Evolutionary conservation across 2,113 vertebrate species (phyloP).

Genomic region (Myiopsitta monachus): DNA sequence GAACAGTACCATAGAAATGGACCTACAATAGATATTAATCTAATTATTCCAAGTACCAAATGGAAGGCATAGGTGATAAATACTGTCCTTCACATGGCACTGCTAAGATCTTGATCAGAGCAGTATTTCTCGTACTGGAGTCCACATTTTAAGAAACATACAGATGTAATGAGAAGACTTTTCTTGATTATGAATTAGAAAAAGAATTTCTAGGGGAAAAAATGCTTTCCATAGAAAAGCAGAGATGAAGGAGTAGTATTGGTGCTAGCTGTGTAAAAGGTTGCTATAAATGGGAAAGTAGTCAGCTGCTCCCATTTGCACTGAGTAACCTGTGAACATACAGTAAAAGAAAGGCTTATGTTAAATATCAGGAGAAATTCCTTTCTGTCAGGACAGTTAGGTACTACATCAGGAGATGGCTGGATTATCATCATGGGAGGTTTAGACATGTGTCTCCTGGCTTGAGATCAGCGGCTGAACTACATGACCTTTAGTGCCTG

Average conservation of each 20-base stretch:
- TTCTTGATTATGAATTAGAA: not conserved
- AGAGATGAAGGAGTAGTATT: not conserved
- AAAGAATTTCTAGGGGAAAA: not conserved
- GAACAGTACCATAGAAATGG: not conserved
- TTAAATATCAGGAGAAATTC: not conserved
- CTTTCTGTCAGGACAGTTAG: not conserved
- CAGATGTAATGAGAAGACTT: not conserved
- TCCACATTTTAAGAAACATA: not conserved
- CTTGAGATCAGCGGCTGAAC: not conserved
- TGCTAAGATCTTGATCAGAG: not conserved
- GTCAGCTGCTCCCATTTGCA: not conserved
- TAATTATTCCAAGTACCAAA: not conserved
- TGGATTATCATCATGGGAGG: not conserved
- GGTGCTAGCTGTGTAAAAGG: not conserved
- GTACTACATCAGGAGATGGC: not conserved
- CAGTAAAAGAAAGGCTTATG: not conserved
- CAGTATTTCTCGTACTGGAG: not conserved
- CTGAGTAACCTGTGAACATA: not conserved
- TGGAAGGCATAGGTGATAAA: not conserved
- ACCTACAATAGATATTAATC: not conserved
- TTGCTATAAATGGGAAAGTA: not conserved
- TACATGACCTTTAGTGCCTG: not conserved
- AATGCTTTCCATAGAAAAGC: not conserved
- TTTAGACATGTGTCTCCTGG: not conserved
- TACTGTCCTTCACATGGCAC: not conserved